Evolutionary conservation across 2,888 invertebrate species (phyloP).

Genomic region (Drosophila flavopinicola): DNA sequence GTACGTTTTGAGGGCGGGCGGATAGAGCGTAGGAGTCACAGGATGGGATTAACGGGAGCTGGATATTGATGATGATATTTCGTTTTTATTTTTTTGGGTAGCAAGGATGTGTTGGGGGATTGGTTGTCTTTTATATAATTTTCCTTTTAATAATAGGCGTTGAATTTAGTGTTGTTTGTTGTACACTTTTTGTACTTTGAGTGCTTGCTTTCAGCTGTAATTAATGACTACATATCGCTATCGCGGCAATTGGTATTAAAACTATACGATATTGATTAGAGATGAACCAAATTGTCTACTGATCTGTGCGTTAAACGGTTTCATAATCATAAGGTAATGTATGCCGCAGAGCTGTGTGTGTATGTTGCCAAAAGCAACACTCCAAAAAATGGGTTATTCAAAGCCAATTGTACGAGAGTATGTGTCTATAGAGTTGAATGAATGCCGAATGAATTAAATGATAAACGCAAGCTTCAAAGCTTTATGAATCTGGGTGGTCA

Average conservation of each 20-base stretch:
- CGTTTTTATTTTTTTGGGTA: conserved; percentile 20
- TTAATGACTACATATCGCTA: conserved; percentile 82
- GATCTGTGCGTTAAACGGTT: conserved; percentile 66
- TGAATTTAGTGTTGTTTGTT: conserved; percentile 60
- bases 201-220: conserved; percentile 39
- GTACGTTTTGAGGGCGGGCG: conserved; percentile 31
- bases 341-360: conserved; percentile 58
- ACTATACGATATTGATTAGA: conserved; percentile 36
- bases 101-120: conserved; percentile 67
- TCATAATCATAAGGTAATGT: conserved; percentile 35
- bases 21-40: conserved; percentile 39
- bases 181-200: conserved; percentile 38
- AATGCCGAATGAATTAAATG: conserved; percentile 46
- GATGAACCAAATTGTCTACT: conserved; percentile 60
- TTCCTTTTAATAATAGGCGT: conserved; percentile 43
- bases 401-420: conserved; percentile 49
- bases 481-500: conserved; percentile 41
- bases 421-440: conserved; percentile 30
- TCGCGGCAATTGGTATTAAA: conserved; percentile 77
- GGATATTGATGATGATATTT: conserved; percentile 45
- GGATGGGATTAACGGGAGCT: conserved; percentile 43
- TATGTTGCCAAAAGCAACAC: conserved; percentile 21
- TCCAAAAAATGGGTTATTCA: conserved; percentile 41
- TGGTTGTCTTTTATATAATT: conserved; percentile 47
- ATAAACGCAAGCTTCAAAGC: conserved; percentile 60